Evolutionary conservation across 2,797 vertebrate species (phyloP).

Genomic region (Rhinatrema bivittatum): DNA sequence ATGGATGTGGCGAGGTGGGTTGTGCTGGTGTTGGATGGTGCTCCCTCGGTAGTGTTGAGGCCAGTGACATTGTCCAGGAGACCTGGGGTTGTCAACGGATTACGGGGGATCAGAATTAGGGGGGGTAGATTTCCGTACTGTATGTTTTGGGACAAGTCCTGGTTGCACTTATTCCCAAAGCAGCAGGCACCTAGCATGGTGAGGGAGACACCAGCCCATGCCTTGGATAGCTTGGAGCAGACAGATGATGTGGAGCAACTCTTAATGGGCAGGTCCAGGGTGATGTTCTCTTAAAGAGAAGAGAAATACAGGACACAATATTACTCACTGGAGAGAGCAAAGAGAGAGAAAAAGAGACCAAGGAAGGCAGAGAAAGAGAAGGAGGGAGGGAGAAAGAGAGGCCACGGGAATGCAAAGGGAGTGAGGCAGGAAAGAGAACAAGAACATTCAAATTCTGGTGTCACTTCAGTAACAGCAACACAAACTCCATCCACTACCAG

Average conservation of each 20-base stretch:
- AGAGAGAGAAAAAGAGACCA: background rate
- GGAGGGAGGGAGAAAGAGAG: too few relatives aligned
- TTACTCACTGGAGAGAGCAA: background rate
- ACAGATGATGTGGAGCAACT: background rate
- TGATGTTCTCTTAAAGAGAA: background rate
- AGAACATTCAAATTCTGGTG: too few relatives aligned
- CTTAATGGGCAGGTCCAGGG: background rate
- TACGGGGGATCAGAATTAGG: background rate
- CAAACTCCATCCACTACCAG: too few relatives aligned
- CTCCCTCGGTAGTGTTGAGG: too few relatives aligned
- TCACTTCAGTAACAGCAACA: too few relatives aligned
- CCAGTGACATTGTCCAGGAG: too few relatives aligned
- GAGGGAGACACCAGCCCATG: background rate
- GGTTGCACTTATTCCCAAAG: background rate
- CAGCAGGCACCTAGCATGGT: constrained; percentile 7
- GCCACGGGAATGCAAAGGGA: background rate
- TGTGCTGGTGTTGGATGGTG: too few relatives aligned
- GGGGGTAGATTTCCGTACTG: background rate
- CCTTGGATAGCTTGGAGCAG: background rate
- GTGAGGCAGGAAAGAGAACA: too few relatives aligned
- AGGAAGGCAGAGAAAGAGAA: background rate
- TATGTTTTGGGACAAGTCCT: constrained; percentile 1
- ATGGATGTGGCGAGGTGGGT: too few relatives aligned
- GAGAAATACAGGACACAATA: too few relatives aligned
- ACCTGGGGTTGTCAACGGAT: too few relatives aligned